Base-by-base conservation (phyloP, 1,140 invertebrate genomes). In the Hirudo medicinalis region DNA sequence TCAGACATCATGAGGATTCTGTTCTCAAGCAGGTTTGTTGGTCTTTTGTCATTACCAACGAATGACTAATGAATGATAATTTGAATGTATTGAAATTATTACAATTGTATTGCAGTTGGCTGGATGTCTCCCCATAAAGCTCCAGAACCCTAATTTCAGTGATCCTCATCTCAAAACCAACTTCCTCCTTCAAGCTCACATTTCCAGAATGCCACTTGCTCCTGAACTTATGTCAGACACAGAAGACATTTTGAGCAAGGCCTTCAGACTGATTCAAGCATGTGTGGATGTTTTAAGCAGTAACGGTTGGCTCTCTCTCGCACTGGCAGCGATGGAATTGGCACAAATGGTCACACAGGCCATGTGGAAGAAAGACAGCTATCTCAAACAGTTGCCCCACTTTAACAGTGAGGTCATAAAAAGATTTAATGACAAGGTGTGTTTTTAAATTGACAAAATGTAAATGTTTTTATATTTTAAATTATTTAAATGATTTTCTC, bases 261-360 rank as follows among this genome's bases (percentile, higher is more conserved):
- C 78, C 17, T 53, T 71, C 55, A 80, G 95, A 6, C 82, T 99
- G 55, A 97, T 99, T 77, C 94, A 98, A 82, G 96, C 96, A 15
- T 99, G 95, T 82, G 96, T 99, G 20, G 96, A 99, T 85, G 97
- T 99, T 29, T 84, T 99, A 0, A 94, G 91, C 78, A 96, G 92
- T 25, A 97, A 97, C 78, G 95, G 96, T 40, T 99, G 96, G 96
- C 83, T 99, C 20, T 90, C 91, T 0, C 96, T 96, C 0, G 97
- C 95, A 13, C 90, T 99, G 29, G 92, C 95, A 67, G 94, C 96
- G 76, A 99, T 99, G 97, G 96, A 99, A 83, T 83, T 99, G 72
- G 94, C 96, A 0, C 96, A 99, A 82, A 99, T 99, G 95, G 90
- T 96, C 0, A 98, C 96, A 0, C 97, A 99, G 83, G 95, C 94